Base-by-base conservation (phyloP, 2,113 vertebrate genomes). In the Reinhardtius hippoglossoides region DNA sequence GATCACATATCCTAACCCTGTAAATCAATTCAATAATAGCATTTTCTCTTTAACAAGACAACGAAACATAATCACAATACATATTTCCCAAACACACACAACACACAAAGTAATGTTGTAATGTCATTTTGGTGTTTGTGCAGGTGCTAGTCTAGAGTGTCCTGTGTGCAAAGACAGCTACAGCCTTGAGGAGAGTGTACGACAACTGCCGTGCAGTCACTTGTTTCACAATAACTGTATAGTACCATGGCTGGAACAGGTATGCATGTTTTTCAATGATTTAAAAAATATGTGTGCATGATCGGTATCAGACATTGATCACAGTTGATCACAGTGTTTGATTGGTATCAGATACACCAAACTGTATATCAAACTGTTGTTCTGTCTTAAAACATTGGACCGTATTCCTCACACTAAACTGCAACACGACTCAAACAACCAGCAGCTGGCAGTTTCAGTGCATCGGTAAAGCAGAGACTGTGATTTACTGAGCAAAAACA, bases 91-190 rank as follows among this genome's bases (percentile, higher is more conserved):
- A 31, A 31, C 27, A 31, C 27, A 31, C 27, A 31, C 27, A 31
- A 31, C 50, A 37, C 42, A 42, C 42, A 44, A 12, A 44, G 10
- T 14, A 46, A 16, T 46, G 14, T 15, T 15, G 44, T 15, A 15
- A 46, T 80, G 58, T 72, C 3, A 10, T 42, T 52, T 74, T 68
- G 21, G 40, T 87, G 35, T 74, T 73, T 78, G 57, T 82, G 18
- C 94, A 99, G 97, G 96, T 91, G 96, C 95, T 0, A 96, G 96
- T 80, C 92, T 98, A 59, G 98, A 99, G 91, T 99, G 98, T 86
- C 96, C 98, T 0, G 98, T 99, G 82, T 99, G 98, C 93, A 99
- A 98, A 95, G 98, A 99, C 57, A 97, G 99, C 86, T 99, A 98
- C 55, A 94, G 94, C 6, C 88, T 95, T 0, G 96, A 95, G 0